Evolutionary conservation across 2,888 invertebrate species (phyloP).

Genomic region (Chironomus riparius): DNA sequence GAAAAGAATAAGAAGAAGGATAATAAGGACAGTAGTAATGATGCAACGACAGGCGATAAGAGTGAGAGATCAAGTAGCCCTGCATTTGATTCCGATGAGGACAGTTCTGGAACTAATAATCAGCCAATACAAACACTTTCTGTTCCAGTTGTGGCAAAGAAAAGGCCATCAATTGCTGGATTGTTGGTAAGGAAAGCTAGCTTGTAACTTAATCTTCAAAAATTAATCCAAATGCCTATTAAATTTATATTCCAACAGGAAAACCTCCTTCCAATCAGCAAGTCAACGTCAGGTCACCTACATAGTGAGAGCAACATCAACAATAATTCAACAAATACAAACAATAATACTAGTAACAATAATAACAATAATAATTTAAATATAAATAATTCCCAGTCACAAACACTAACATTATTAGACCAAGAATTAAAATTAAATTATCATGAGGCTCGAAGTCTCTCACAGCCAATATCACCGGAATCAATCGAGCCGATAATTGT

Average conservation of each 20-base stretch:
- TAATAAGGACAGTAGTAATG: conserved; percentile 31
- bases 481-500: conserved; percentile 20
- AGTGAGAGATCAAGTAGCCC: conserved; percentile 83
- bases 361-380: background rate
- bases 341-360: background rate
- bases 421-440: background rate
- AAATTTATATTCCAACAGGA: conserved; percentile 2
- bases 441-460: conserved; percentile 5
- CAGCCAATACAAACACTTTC: conserved; percentile 34
- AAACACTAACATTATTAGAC: background rate
- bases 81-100: conserved; percentile 92
- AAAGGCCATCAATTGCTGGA: conserved; percentile 39
- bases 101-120: conserved; percentile 57
- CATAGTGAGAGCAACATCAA: background rate
- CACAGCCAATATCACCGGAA: conserved; percentile 23
- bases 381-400: background rate
- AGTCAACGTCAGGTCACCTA: conserved; percentile 14
- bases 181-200: conserved; percentile 36
- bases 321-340: background rate
- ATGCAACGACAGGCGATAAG: conserved; percentile 53
- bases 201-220: too few species aligned
- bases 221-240: background rate
- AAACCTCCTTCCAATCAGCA: conserved; percentile 17
- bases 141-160: conserved; percentile 35
- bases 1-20: conserved; percentile 40